A percentile compares a stretch with the other conserved stretches of the same genome.
Conservation (phyloP, 2,113 vertebrate genomes). For the Ochotona princeps region DNA sequence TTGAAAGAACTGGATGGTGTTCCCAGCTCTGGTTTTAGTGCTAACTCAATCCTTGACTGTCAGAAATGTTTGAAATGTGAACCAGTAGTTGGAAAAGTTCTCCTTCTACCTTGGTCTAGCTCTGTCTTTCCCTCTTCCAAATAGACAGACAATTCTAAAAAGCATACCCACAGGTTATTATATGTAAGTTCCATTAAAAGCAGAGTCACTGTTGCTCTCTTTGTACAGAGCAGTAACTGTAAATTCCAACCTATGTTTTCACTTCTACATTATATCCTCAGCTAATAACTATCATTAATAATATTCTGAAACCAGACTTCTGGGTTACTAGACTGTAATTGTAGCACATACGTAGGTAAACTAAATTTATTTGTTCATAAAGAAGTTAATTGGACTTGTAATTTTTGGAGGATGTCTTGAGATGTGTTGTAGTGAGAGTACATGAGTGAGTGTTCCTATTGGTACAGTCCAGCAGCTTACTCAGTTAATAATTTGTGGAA, state of each 20-base stretch:
- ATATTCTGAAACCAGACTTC: conserved; percentile 70
- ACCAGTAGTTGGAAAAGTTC: too few species aligned
- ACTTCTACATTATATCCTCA: conserved; percentile 56
- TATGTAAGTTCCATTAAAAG: conserved; percentile 63
- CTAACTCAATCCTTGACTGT: too few species aligned
- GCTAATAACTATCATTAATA: conserved; percentile 72
- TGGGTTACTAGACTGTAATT: conserved; percentile 38
- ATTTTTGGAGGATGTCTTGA: conserved; percentile 63
- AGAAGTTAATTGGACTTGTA: conserved; percentile 32
- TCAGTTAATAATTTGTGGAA: background rate
- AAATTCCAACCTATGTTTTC: conserved; percentile 69
- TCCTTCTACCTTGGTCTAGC: too few species aligned
- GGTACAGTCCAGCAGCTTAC: background rate
- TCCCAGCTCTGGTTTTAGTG: too few species aligned
- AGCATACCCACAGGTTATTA: conserved; percentile 6
- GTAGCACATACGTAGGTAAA: conserved; percentile 61
- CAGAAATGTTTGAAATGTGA: too few species aligned
- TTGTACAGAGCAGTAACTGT: conserved; percentile 57
- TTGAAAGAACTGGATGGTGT: too few species aligned
- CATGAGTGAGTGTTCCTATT: background rate
- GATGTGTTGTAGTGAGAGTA: background rate
- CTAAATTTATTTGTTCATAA: conserved; percentile 70
- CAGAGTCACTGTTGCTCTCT: conserved; percentile 49
- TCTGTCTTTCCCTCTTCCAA: too few species aligned
- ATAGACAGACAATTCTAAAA: too few species aligned